phyloP scores from a whole-genome alignment of 2,888 invertebrate genomes.

The Subacronicta megacephala region DNA sequence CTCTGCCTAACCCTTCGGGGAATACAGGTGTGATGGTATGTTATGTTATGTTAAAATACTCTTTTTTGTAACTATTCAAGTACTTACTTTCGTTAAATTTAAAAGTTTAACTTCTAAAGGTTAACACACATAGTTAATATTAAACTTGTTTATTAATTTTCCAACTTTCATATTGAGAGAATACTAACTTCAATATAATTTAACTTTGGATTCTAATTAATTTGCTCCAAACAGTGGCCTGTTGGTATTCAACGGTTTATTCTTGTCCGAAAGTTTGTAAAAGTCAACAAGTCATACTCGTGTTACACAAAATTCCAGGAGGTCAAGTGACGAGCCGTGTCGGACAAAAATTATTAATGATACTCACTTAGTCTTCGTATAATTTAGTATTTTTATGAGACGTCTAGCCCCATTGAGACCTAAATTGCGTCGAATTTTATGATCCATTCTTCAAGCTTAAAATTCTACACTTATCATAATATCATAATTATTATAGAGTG shows the following conservation, averaged over 20 bases:
- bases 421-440: conserved; percentile 6
- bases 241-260: not conserved
- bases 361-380: conserved; percentile 18
- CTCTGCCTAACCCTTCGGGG: no score
- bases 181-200: no score
- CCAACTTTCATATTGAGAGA: no score
- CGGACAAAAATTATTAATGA: conserved; percentile 3
- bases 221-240: no score
- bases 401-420: not conserved
- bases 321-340: conserved; percentile 1
- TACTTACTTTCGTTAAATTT: no score
- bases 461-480: conserved; percentile 2
- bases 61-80: no score
- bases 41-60: no score
- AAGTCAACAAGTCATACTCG: not conserved
- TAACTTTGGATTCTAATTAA: no score
- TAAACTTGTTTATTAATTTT: no score
- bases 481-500: not conserved
- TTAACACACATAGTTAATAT: no score
- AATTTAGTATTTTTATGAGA: conserved; percentile 16
- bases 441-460: conserved; percentile 5
- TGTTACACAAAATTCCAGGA: not conserved
- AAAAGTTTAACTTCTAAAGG: no score
- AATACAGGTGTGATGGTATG: no score
- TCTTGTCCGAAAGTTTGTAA: not conserved